phyloP scores from a whole-genome alignment of 2,888 invertebrate genomes.

The Melieria crassipennis region DNA sequence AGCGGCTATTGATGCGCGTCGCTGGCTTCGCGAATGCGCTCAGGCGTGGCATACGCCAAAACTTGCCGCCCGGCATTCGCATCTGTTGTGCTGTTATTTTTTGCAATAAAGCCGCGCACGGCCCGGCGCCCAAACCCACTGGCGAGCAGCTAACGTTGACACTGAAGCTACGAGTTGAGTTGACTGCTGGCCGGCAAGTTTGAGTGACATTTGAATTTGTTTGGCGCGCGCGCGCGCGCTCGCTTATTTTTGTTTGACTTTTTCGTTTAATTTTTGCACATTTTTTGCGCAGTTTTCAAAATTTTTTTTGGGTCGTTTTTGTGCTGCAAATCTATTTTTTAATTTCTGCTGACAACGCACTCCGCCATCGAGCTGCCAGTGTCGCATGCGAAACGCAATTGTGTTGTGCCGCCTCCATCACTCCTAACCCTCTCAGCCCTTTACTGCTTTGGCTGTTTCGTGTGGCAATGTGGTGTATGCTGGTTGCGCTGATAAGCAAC shows the following conservation, averaged over 20 bases:
- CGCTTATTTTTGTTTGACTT: constrained; percentile 17
- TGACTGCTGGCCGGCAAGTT: neutral
- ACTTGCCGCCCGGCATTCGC: too few species aligned
- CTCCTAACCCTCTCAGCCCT: too few species aligned
- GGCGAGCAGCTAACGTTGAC: too few species aligned
- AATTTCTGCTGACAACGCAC: constrained; percentile 55
- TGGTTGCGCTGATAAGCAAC: neutral
- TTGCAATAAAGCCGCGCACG: too few species aligned
- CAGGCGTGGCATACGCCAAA: too few species aligned
- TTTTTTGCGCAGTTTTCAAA: constrained; percentile 9
- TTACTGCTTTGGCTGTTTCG: too few species aligned
- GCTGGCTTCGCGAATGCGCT: too few species aligned
- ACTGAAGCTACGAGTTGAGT: too few species aligned
- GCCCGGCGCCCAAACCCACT: too few species aligned
- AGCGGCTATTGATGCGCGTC: too few species aligned
- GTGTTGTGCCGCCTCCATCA: neutral
- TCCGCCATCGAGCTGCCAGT: constrained; percentile 28
- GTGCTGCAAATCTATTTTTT: constrained; percentile 51
- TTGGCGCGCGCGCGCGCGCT: neutral
- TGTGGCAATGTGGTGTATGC: too few species aligned
- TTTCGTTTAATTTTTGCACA: neutral
- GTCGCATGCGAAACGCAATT: constrained; percentile 25
- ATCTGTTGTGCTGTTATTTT: too few species aligned
- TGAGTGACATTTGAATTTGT: constrained; percentile 56
- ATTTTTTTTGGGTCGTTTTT: constrained; percentile 18